Conservation (phyloP, 2,113 vertebrate genomes). For the Oophaga pumilio region DNA sequence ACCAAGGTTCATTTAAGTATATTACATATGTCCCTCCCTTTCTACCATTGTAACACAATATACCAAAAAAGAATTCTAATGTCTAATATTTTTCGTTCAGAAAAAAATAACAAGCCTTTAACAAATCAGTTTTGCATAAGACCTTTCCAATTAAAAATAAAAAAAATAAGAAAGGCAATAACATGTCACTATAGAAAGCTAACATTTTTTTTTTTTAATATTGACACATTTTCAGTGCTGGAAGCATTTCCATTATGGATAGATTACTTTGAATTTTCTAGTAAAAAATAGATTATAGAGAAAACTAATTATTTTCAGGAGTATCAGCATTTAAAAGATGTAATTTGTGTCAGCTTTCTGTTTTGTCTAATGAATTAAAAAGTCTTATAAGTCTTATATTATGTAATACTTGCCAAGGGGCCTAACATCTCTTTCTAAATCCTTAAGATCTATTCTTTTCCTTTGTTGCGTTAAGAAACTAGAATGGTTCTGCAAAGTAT, state of each 20-base stretch:
- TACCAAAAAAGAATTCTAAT: background rate
- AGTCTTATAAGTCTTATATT: background rate
- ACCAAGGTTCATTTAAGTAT: background rate
- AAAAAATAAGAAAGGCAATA: background rate
- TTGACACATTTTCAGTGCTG: slow-evolving; percentile 10
- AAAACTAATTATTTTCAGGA: slow-evolving; percentile 11
- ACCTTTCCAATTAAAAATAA: background rate
- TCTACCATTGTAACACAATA: background rate
- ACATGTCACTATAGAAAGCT: background rate
- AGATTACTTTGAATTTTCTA: slow-evolving; percentile 3
- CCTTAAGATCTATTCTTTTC: background rate
- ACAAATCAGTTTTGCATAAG: background rate
- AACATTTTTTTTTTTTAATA: slow-evolving; percentile 4
- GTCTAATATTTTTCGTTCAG: background rate
- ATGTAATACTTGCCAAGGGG: background rate
- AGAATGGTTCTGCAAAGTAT: background rate
- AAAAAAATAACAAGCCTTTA: background rate
- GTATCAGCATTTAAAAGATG: slow-evolving; percentile 12
- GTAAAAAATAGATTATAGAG: background rate
- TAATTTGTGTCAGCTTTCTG: slow-evolving; percentile 2
- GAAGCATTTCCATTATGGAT: background rate
- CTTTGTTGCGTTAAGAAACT: background rate
- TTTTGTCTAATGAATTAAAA: slow-evolving; percentile 6
- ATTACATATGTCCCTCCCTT: background rate
- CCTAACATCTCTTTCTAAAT: background rate